Conservation (phyloP, 30 jellyfish, hydroid and myxozoan species). For the Nemopilema nomurai region DNA sequence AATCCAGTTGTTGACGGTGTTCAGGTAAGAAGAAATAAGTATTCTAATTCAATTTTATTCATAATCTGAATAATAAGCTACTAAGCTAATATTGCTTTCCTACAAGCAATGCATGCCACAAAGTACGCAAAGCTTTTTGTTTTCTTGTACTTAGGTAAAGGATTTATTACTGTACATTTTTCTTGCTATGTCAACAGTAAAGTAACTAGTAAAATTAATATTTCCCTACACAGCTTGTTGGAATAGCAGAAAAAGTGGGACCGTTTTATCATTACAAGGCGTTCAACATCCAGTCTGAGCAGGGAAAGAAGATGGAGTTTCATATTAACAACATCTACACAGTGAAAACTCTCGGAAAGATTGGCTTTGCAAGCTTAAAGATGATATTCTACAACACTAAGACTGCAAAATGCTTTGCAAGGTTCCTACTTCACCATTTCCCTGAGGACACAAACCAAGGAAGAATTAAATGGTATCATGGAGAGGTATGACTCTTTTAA, state of each 20-base stretch:
- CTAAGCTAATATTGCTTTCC: no score
- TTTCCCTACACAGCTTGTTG: conserved; percentile 36
- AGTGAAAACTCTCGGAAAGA: conserved; percentile 19
- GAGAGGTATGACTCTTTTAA: no score
- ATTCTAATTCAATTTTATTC: no score
- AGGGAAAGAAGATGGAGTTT: conserved; percentile 13
- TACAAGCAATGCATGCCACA: no score
- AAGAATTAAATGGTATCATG: conserved; percentile 11
- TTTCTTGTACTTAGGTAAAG: no score
- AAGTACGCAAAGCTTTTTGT: no score
- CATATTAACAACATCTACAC: conserved; percentile 25
- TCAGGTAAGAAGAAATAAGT: no score
- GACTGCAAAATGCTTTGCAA: conserved; percentile 37
- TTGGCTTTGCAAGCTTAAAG: conserved; percentile 40
- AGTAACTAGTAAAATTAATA: no score
- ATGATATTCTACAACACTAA: conserved; percentile 24
- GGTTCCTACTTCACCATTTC: conserved; percentile 11
- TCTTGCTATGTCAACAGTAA: no score
- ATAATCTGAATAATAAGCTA: no score
- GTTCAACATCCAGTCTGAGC: not conserved
- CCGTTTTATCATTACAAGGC: conserved; percentile 25
- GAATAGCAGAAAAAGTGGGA: conserved; percentile 27
- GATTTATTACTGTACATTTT: no score
- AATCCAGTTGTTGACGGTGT: conserved; percentile 49
- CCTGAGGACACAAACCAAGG: conserved; percentile 47